phyloP scores from a whole-genome alignment of 2,113 vertebrate species.

The Ornithorhynchus anatinus region DNA sequence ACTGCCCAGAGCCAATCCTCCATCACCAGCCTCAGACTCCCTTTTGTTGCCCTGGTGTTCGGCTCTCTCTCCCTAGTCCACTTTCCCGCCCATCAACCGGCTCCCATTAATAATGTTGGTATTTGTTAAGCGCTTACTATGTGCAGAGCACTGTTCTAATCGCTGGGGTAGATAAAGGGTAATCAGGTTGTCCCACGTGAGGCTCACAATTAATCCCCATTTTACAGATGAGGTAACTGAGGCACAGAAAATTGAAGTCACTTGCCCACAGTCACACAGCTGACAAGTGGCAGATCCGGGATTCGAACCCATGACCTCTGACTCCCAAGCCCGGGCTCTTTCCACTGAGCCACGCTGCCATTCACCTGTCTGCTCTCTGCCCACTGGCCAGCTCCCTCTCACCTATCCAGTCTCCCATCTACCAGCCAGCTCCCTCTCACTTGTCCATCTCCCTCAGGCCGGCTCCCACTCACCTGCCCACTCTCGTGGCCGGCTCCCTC shows the following conservation, averaged over 20 bases:
- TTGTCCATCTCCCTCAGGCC: neutral
- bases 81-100: too few relatives aligned
- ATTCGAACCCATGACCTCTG: neutral
- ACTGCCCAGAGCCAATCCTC: too few relatives aligned
- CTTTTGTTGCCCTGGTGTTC: too few relatives aligned
- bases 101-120: too few relatives aligned
- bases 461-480: neutral
- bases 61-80: too few relatives aligned
- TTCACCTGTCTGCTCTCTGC: neutral
- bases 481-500: neutral
- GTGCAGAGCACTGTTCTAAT: too few relatives aligned
- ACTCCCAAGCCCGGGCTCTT: neutral
- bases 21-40: too few relatives aligned
- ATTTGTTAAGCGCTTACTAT: too few relatives aligned
- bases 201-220: too few relatives aligned
- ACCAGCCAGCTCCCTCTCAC: neutral
- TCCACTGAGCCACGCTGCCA: neutral
- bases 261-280: neutral
- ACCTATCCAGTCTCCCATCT: neutral
- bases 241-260: neutral
- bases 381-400: neutral
- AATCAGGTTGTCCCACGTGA: too few relatives aligned
- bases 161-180: too few relatives aligned
- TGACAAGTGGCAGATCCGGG: neutral
- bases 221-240: neutral